Conservation (phyloP, 1,140 invertebrate genomes). For the Pseudomyrmex flavicornis region DNA sequence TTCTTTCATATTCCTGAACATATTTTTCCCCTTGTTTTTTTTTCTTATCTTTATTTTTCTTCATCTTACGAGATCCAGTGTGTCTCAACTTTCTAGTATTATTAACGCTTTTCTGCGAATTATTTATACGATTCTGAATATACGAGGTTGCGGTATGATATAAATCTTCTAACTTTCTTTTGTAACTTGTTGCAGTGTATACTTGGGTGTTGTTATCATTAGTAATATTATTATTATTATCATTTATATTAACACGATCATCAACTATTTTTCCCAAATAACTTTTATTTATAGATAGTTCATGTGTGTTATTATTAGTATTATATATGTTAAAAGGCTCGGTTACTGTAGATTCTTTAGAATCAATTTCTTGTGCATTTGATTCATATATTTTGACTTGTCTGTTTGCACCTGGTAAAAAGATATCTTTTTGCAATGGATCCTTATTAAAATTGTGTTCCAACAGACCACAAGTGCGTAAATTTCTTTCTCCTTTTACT, state of each 20-base stretch:
- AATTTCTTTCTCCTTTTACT: constrained; percentile 90
- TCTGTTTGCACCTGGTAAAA: constrained; percentile 86
- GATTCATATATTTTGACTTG: constrained; percentile 90
- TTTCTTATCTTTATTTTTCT: constrained; percentile 3
- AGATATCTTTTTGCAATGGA: constrained; percentile 80
- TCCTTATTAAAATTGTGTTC: constrained; percentile 89
- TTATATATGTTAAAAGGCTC: constrained; percentile 29
- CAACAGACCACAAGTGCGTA: constrained; percentile 91
- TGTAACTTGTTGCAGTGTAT: background rate
- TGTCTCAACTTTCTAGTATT: constrained; percentile 70
- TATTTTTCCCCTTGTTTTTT: background rate
- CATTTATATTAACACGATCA: background rate
- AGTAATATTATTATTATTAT: too few relatives aligned
- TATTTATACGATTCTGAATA: constrained; percentile 50
- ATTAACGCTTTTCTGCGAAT: constrained; percentile 35
- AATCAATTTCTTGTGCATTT: constrained; percentile 84
- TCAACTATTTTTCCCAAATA: constrained; percentile 10
- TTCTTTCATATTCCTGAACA: background rate
- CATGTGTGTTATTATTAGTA: constrained; percentile 43
- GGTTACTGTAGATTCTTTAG: constrained; percentile 63
- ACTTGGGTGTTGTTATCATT: background rate
- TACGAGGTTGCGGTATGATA: constrained; percentile 53
- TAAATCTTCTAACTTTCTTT: constrained; percentile 39
- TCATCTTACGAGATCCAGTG: constrained; percentile 42
- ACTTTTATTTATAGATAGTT: constrained; percentile 42